A percentile compares a stretch with the other conserved stretches of the same genome.
Evolutionary conservation across 2,888 invertebrate species (phyloP).

Genomic region (Pyralis farinalis): DNA sequence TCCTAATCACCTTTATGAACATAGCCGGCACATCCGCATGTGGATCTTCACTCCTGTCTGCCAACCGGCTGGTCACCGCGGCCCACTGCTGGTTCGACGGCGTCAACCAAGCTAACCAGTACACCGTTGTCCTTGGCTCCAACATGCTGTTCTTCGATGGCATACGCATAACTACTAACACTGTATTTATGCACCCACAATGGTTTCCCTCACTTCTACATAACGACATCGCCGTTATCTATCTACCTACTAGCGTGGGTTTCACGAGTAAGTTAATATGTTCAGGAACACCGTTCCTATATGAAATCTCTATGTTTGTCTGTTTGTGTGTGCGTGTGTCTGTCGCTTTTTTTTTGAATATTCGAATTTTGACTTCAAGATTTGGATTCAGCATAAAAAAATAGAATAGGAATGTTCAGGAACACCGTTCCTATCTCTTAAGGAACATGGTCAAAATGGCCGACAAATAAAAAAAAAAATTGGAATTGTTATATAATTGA

Average conservation of each 20-base stretch:
- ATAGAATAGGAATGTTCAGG: no score
- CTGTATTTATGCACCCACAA: conserved; percentile 41
- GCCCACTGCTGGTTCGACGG: conserved; percentile 59
- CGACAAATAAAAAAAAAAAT: no score
- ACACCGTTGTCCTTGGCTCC: conserved; percentile 46
- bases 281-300: no score
- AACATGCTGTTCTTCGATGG: conserved; percentile 44
- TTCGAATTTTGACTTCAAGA: no score
- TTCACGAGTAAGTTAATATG: conserved; percentile 27
- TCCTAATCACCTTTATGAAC: conserved; percentile 40
- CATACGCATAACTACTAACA: conserved; percentile 34
- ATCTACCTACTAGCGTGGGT: conserved; percentile 21
- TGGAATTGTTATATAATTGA: no score
- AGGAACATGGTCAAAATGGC: no score
- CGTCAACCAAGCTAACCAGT: conserved; percentile 33
- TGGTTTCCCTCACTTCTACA: conserved; percentile 27
- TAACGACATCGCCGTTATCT: conserved; percentile 50
- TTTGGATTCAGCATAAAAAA: no score
- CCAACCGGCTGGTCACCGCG: conserved; percentile 44
- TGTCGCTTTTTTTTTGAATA: no score
- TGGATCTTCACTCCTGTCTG: conserved; percentile 39
- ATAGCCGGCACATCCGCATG: conserved; percentile 41
- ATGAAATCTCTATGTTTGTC: no score
- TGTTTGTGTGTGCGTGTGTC: no score
- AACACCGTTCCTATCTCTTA: no score